A percentile compares a stretch with the other conserved stretches of the same genome.
Evolutionary conservation across 1,140 invertebrate species (phyloP).

Genomic region (Drosophila kanapiae): DNA sequence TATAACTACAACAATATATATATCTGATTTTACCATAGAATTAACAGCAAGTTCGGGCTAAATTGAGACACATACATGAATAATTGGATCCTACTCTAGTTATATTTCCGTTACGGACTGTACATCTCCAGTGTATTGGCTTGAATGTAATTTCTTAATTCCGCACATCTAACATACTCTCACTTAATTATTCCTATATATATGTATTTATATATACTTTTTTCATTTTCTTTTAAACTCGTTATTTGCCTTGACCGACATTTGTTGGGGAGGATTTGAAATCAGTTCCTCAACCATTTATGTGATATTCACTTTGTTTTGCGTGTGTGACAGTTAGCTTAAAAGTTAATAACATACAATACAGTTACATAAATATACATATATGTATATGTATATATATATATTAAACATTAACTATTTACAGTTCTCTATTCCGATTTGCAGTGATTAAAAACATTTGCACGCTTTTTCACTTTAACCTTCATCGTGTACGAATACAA

Average conservation of each 20-base stretch:
- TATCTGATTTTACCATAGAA: conserved; percentile 1
- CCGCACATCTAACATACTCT: conserved; percentile 11
- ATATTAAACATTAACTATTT: conserved; percentile 74
- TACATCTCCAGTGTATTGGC: conserved; percentile 9
- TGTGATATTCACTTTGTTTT: conserved; percentile 41
- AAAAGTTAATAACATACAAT: conserved; percentile 80
- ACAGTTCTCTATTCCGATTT: conserved; percentile 44
- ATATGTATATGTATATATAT: conserved; percentile 35
- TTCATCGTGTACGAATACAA: conserved; percentile 2
- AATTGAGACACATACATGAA: neutral
- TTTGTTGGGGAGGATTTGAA: conserved; percentile 20
- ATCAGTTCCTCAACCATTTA: conserved; percentile 24
- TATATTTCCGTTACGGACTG: conserved; percentile 36
- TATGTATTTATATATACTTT: conserved; percentile 21
- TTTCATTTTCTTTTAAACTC: conserved; percentile 38
- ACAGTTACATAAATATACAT: conserved; percentile 64
- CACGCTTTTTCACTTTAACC: conserved; percentile 23
- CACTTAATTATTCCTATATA: conserved; percentile 36
- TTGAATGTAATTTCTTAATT: conserved; percentile 9
- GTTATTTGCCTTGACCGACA: conserved; percentile 41
- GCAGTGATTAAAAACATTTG: conserved; percentile 53
- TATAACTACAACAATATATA: conserved; percentile 2
- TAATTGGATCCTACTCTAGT: conserved; percentile 7
- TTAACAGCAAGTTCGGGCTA: conserved; percentile 2
- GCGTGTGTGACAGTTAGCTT: conserved; percentile 57